Percentiles rank a stretch among this genome's conserved stretches.
These are phyloP conservation scores for Ectobius pallidus DNA, from an alignment of 2,888 invertebrate genomes.

Conservation along the genomic window DNA sequence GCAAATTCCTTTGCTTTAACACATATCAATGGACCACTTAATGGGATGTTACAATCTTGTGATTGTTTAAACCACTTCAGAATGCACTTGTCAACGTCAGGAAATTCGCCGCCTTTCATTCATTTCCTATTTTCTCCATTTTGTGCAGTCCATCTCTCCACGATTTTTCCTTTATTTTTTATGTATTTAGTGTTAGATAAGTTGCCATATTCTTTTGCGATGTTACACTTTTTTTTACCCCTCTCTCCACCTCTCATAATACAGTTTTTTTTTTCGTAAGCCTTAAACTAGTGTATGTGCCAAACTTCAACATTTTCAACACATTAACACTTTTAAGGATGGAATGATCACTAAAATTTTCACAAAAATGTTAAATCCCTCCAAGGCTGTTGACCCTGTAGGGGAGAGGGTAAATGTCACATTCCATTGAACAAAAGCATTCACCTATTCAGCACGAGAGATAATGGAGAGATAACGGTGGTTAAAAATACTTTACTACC, in stretches of 20 bases:
- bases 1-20: slow-evolving; percentile 22
- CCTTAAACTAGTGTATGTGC: too few relatives aligned
- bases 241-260: slow-evolving; percentile 3
- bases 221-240: neutral
- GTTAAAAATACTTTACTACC: too few relatives aligned
- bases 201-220: slow-evolving; percentile 21
- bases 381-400: too few relatives aligned
- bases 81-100: neutral
- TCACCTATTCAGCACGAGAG: too few relatives aligned
- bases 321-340: too few relatives aligned
- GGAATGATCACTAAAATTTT: too few relatives aligned
- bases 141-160: neutral
- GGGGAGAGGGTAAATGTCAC: too few relatives aligned
- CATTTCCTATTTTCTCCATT: slow-evolving; percentile 1
- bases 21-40: slow-evolving; percentile 9
- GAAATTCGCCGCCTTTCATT: neutral
- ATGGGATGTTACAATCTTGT: neutral
- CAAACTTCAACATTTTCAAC: too few relatives aligned
- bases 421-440: too few relatives aligned
- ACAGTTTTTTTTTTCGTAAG: slow-evolving; percentile 2
- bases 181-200: neutral
- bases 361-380: too few relatives aligned
- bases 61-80: slow-evolving; percentile 24
- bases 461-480: too few relatives aligned
- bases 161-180: neutral